Conservation (phyloP, 2,797 vertebrate species). For the Apogon hyalosoma region DNA sequence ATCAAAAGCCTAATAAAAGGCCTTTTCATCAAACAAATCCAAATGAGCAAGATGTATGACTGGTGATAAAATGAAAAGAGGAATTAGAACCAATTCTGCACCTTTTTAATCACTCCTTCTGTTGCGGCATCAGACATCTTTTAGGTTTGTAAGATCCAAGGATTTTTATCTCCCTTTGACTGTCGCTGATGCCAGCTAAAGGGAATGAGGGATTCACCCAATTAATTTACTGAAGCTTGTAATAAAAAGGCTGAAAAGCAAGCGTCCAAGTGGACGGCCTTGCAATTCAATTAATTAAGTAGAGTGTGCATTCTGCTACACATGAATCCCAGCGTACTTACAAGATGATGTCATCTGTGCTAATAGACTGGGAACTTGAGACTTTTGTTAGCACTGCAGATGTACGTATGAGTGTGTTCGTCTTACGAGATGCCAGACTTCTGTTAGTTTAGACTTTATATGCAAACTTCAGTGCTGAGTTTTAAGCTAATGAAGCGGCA, state of each 20-base stretch:
- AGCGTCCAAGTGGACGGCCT: constrained; percentile 56
- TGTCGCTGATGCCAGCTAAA: constrained; percentile 65
- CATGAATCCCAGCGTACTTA: constrained; percentile 32
- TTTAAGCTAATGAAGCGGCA: constrained; percentile 27
- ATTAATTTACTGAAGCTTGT: constrained; percentile 74
- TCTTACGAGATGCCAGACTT: constrained; percentile 17
- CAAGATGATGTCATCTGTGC: constrained; percentile 52
- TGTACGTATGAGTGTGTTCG: background rate
- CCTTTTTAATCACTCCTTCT: constrained; percentile 65
- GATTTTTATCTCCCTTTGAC: constrained; percentile 68
- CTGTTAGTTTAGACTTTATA: constrained; percentile 40
- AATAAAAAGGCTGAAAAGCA: constrained; percentile 73
- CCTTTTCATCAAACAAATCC: constrained; percentile 41
- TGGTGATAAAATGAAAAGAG: constrained; percentile 41
- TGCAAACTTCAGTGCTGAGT: constrained; percentile 23
- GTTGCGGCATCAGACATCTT: constrained; percentile 61
- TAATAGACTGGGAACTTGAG: constrained; percentile 21
- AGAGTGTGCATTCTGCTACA: constrained; percentile 60
- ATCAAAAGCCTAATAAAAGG: constrained; percentile 51
- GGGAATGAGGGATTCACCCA: constrained; percentile 74
- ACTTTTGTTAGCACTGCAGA: constrained; percentile 39
- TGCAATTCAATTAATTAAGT: constrained; percentile 75
- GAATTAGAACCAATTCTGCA: constrained; percentile 52
- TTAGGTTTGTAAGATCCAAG: constrained; percentile 62
- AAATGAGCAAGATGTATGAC: constrained; percentile 49